A percentile compares a stretch with the other conserved stretches of the same genome.
Conservation (phyloP, 2,888 invertebrate genomes). For the Oeneis ivallda region DNA sequence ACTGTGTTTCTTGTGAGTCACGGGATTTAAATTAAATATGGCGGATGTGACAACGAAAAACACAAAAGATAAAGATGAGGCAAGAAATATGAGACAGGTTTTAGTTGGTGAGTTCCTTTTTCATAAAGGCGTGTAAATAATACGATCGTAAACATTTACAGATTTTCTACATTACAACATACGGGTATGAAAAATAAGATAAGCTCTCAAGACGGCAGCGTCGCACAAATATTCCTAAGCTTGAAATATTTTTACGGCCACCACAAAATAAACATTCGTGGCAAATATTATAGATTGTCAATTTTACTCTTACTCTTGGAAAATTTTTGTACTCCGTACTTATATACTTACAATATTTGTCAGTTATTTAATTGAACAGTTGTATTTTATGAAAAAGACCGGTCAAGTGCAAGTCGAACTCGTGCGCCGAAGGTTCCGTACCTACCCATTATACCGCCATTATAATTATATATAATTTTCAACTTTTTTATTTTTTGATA, state of each 20-base stretch:
- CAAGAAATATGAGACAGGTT: too few species aligned
- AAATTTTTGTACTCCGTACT: not conserved
- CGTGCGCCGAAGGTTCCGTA: too few species aligned
- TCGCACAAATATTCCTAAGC: not conserved
- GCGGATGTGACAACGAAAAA: too few species aligned
- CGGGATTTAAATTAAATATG: too few species aligned
- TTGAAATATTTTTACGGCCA: conserved; percentile 16
- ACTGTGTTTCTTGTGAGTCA: too few species aligned
- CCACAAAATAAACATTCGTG: conserved; percentile 10
- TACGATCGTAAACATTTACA: not conserved
- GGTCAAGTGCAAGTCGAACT: too few species aligned
- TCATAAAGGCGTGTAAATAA: not conserved
- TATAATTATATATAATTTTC: too few species aligned
- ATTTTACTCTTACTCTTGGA: not conserved
- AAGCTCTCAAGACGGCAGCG: conserved; percentile 5
- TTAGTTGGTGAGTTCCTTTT: not conserved
- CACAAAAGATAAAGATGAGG: not conserved
- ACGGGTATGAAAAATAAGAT: conserved; percentile 4
- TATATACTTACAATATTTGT: not conserved
- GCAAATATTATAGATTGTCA: not conserved
- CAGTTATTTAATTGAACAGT: too few species aligned
- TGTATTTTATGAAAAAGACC: too few species aligned
- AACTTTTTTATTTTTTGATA: too few species aligned
- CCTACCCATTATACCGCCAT: too few species aligned
- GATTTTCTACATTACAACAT: not conserved